Percentiles rank a stretch among this genome's conserved stretches.
Evolutionary conservation across 2,888 invertebrate species (phyloP).

Genomic region (Leptopilina syphax): DNA sequence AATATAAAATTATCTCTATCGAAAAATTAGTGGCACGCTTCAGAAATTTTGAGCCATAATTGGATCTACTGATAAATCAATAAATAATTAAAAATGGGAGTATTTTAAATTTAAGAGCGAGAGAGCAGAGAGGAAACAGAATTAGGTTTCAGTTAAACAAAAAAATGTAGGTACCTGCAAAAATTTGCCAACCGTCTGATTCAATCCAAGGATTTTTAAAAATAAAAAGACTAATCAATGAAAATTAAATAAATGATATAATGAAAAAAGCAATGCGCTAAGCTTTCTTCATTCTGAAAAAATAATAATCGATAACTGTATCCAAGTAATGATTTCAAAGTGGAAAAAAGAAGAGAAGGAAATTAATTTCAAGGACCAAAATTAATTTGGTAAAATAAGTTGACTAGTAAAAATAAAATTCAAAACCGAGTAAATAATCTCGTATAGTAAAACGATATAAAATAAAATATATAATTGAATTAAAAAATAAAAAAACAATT

Average conservation of each 20-base stretch:
- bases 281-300: slow-evolving; percentile 54
- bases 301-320: slow-evolving; percentile 43
- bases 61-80: not conserved
- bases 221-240: not conserved
- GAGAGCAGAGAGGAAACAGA: not conserved
- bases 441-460: not conserved
- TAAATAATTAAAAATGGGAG: not conserved
- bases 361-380: not conserved
- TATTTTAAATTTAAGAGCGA: not conserved
- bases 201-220: not conserved
- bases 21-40: too few relatives aligned
- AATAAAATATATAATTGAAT: not conserved
- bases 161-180: not conserved
- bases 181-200: not conserved
- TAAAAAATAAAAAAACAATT: slow-evolving; percentile 45
- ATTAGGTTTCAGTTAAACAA: not conserved
- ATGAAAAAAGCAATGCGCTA: slow-evolving; percentile 68
- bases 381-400: not conserved
- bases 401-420: not conserved
- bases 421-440: not conserved
- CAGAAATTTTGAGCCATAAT: not conserved
- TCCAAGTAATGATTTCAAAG: slow-evolving; percentile 35
- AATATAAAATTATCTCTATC: too few relatives aligned
- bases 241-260: slow-evolving; percentile 11
- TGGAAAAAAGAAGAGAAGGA: not conserved